Evolutionary conservation across 2,888 invertebrate genomes (phyloP).

Genomic region (Cyclophora punctaria): DNA sequence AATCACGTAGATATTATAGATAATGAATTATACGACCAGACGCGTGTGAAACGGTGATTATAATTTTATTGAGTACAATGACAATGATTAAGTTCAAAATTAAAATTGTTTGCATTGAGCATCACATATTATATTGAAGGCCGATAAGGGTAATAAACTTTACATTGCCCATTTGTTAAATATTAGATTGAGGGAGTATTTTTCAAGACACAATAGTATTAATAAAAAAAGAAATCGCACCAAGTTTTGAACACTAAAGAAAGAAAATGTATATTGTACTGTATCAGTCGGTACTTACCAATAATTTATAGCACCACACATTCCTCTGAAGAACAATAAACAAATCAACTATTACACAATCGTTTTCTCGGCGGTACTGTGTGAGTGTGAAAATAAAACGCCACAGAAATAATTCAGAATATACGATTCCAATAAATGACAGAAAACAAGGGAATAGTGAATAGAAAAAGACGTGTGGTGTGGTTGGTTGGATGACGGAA

Average conservation of each 20-base stretch:
- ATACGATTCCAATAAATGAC: slow-evolving; percentile 49
- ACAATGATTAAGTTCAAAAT: slow-evolving; percentile 2
- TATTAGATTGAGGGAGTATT: too few relatives aligned
- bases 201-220: too few relatives aligned
- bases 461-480: slow-evolving; percentile 60
- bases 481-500: slow-evolving; percentile 42
- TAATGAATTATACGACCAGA: background rate
- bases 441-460: slow-evolving; percentile 62
- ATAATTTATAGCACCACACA: slow-evolving; percentile 11
- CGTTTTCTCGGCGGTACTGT: slow-evolving; percentile 27
- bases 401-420: slow-evolving; percentile 40
- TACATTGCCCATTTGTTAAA: too few relatives aligned
- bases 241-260: too few relatives aligned
- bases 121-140: too few relatives aligned
- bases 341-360: slow-evolving; percentile 34
- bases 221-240: too few relatives aligned
- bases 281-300: too few relatives aligned
- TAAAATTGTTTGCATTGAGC: too few relatives aligned
- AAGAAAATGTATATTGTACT: too few relatives aligned
- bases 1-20: too few relatives aligned
- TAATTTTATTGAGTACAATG: slow-evolving; percentile 23
- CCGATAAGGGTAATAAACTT: too few relatives aligned
- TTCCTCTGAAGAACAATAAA: slow-evolving; percentile 10
- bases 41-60: slow-evolving; percentile 3
- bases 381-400: slow-evolving; percentile 33